Conservation (phyloP, 2,113 vertebrate genomes). For the Vidua macroura region DNA sequence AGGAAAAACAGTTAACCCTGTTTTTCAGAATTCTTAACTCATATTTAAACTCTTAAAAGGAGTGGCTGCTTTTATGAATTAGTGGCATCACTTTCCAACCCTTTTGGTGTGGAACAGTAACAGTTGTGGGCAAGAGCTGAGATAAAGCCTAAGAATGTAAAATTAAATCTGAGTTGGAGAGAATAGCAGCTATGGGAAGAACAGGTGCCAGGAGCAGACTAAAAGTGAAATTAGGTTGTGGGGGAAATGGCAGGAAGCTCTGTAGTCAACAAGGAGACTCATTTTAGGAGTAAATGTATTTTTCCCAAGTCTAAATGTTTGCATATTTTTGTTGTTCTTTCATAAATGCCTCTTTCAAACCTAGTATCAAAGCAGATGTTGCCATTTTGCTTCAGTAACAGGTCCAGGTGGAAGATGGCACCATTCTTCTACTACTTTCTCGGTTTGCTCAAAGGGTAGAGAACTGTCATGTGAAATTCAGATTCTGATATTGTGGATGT, state of each 20-base stretch:
- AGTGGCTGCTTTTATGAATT: neutral
- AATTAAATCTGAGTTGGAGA: neutral
- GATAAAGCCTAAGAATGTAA: neutral
- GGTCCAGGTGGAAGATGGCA: neutral
- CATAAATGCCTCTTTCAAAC: neutral
- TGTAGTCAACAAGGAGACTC: neutral
- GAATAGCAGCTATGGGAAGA: neutral
- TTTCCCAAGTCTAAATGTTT: neutral
- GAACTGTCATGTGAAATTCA: neutral
- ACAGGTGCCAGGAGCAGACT: neutral
- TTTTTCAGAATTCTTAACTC: neutral
- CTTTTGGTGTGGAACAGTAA: neutral
- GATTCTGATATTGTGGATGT: neutral
- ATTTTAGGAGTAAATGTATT: neutral
- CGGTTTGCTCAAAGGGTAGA: conserved; percentile 22
- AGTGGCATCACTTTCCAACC: neutral
- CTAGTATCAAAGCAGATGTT: neutral
- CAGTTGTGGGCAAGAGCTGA: neutral
- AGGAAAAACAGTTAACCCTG: neutral
- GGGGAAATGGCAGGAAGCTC: neutral
- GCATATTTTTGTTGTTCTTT: neutral
- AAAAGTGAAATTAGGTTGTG: neutral
- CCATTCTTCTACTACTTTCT: neutral
- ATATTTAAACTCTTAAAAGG: neutral
- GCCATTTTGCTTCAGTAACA: conserved; percentile 16